Percentiles rank a stretch among this genome's conserved stretches.
Evolutionary conservation across 2,888 invertebrate species (phyloP).

Genomic region (Neocrepidodera transversa): DNA sequence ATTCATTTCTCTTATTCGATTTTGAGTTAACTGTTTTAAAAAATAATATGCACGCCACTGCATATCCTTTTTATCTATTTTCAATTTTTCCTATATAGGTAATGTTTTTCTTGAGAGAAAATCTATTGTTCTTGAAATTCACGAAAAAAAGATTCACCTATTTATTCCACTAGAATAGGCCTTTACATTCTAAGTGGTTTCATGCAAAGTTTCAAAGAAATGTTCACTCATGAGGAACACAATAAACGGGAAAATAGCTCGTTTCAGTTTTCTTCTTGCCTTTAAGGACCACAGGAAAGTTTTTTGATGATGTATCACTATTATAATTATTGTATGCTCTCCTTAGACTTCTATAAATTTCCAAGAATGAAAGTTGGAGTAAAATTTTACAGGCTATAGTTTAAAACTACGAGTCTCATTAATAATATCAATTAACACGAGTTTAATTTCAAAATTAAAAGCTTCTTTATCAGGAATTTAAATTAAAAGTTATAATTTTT

Average conservation of each 20-base stretch:
- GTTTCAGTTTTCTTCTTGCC: slow-evolving; percentile 31
- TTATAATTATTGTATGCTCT: slow-evolving; percentile 19
- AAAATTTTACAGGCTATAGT: background rate
- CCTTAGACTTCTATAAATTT: background rate
- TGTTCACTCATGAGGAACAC: slow-evolving; percentile 46
- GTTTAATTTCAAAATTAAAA: too few species aligned
- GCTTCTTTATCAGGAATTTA: too few species aligned
- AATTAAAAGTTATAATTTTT: too few species aligned
- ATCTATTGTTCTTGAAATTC: slow-evolving; percentile 18
- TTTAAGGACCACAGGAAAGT: slow-evolving; percentile 25
- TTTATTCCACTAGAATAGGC: slow-evolving; percentile 47
- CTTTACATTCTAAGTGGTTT: slow-evolving; percentile 45
- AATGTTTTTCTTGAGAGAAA: slow-evolving; percentile 12
- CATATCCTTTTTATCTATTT: background rate
- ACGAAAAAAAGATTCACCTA: slow-evolving; percentile 44
- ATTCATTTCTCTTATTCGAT: too few species aligned
- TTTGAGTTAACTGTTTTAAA: too few species aligned
- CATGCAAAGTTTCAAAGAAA: slow-evolving; percentile 46
- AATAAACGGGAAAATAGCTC: slow-evolving; percentile 40
- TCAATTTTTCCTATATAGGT: slow-evolving; percentile 14
- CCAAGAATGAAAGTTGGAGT: background rate
- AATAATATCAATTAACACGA: background rate
- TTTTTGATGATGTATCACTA: slow-evolving; percentile 28
- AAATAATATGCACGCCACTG: too few species aligned
- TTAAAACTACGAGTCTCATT: background rate